Evolutionary conservation across 2,797 vertebrate genomes (phyloP).

Genomic region (Aselliscus stoliczkanus): DNA sequence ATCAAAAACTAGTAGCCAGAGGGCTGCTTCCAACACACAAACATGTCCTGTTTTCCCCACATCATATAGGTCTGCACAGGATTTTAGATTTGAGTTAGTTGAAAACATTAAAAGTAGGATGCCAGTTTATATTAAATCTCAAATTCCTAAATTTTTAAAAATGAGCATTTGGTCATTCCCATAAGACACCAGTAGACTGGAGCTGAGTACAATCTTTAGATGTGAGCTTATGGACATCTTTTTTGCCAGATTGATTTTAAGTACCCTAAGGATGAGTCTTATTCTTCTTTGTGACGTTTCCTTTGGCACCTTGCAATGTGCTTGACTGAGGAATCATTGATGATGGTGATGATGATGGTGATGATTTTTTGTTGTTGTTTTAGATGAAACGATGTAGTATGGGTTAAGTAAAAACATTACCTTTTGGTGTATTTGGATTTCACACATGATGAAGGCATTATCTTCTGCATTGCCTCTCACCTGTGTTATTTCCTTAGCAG

Average conservation of each 20-base stretch:
- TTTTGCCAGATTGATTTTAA: not conserved
- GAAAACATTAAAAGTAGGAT: not conserved
- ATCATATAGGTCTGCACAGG: fast-evolving
- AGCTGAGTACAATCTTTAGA: not conserved
- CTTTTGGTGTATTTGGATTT: not conserved
- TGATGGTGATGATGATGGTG: not conserved
- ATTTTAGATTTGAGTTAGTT: not conserved
- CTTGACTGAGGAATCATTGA: not conserved
- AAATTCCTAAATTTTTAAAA: not conserved
- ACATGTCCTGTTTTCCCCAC: not conserved
- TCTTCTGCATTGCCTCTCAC: not conserved
- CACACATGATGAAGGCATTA: not conserved
- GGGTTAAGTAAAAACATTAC: not conserved
- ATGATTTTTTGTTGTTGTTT: not conserved
- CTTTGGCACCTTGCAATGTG: not conserved
- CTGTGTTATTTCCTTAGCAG: slow-evolving; percentile 14
- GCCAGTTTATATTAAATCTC: not conserved
- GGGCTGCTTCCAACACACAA: not conserved
- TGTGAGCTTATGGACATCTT: not conserved
- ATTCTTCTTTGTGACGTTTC: not conserved
- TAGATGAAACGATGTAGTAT: not conserved
- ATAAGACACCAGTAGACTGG: not conserved
- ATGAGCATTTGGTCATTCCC: not conserved
- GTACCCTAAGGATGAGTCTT: not conserved
- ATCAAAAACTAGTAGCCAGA: not conserved